Conservation (phyloP, 2,113 vertebrate species). For the Caloenas nicobarica region DNA sequence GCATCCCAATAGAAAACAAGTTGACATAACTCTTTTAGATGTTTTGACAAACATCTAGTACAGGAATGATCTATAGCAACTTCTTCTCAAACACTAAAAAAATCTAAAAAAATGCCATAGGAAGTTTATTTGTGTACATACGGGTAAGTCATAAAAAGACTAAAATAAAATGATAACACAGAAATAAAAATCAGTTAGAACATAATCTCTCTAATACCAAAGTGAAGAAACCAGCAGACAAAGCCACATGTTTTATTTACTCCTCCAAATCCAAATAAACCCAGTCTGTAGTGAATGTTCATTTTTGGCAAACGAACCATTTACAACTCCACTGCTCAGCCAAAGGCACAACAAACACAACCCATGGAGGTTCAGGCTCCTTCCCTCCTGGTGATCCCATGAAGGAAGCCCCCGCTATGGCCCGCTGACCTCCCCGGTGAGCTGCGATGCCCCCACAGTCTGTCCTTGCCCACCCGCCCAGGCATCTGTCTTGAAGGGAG, state of each 20-base stretch:
- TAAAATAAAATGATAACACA: not conserved
- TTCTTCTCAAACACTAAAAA: not conserved
- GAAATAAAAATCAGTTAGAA: not conserved
- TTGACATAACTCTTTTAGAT: not conserved
- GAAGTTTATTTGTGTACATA: not conserved
- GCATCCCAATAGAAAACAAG: not conserved
- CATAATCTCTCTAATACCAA: not conserved
- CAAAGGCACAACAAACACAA: not conserved
- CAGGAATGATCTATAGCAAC: not conserved
- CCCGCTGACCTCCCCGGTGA: not conserved
- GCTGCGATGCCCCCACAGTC: not conserved
- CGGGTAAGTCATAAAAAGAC: not conserved
- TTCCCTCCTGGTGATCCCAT: not conserved
- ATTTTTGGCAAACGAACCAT: not conserved
- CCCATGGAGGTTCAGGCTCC: not conserved
- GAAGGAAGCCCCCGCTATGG: not conserved
- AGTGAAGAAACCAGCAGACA: not conserved
- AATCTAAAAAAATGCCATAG: not conserved
- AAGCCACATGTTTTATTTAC: not conserved
- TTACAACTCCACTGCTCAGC: not conserved
- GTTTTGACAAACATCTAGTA: not conserved
- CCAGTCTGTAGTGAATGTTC: not conserved
- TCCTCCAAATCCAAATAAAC: conserved; percentile 46
- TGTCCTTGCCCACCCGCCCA: not conserved
- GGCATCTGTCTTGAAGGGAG: not conserved